phyloP scores from a whole-genome alignment of 2,888 invertebrate species.

The Synergus japonicus region DNA sequence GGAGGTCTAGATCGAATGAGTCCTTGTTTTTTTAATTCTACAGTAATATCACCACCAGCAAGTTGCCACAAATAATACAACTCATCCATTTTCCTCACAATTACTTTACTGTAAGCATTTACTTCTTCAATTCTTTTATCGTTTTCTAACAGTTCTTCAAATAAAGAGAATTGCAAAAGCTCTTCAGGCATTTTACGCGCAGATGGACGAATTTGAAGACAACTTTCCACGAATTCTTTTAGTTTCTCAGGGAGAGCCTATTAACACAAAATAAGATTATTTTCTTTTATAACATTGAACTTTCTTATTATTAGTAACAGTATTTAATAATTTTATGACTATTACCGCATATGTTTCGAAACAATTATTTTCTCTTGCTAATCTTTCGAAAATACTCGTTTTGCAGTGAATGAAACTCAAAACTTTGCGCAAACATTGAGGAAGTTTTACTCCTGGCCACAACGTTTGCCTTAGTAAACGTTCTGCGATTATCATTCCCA shows the following conservation, averaged over 20 bases:
- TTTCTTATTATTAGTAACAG: conserved; percentile 24
- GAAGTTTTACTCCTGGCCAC: conserved; percentile 87
- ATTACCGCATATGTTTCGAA: conserved; percentile 82
- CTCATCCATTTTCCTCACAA: conserved; percentile 83
- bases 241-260: conserved; percentile 79
- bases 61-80: conserved; percentile 97
- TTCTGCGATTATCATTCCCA: conserved; percentile 94
- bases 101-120: conserved; percentile 76
- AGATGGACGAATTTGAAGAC: conserved; percentile 84
- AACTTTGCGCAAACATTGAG: conserved; percentile 86
- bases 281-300: no score
- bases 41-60: conserved; percentile 95
- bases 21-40: conserved; percentile 93
- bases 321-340: conserved; percentile 9
- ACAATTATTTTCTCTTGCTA: conserved; percentile 88
- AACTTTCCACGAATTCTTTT: conserved; percentile 83
- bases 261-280: not conserved
- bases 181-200: conserved; percentile 82
- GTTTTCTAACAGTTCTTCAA: conserved; percentile 75
- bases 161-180: conserved; percentile 80
- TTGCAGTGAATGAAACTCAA: conserved; percentile 84
- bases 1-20: conserved; percentile 92
- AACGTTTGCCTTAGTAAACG: conserved; percentile 84
- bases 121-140: conserved; percentile 68
- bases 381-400: conserved; percentile 82